Evolutionary conservation across 2,888 invertebrate species (phyloP).

Genomic region (Meta bourneti): DNA sequence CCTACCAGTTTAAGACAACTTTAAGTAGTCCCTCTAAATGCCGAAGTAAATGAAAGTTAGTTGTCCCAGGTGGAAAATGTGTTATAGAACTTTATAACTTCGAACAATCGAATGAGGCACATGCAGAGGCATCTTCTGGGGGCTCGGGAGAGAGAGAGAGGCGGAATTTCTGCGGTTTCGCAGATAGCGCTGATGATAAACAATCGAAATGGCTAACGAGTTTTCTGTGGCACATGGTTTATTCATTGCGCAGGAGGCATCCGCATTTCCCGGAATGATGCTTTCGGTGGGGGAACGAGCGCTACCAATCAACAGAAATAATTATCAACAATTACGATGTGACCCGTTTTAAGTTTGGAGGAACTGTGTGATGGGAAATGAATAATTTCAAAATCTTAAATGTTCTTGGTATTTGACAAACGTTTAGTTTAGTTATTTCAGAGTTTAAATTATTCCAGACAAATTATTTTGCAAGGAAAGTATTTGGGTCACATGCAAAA

Average conservation of each 20-base stretch:
- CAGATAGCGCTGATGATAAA: slow-evolving; percentile 26
- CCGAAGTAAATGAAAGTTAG: neutral
- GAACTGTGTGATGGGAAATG: neutral
- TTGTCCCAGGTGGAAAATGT: neutral
- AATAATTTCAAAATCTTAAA: neutral
- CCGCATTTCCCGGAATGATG: too few relatives aligned
- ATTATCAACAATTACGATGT: neutral
- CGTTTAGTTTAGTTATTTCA: neutral
- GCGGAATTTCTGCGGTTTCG: neutral
- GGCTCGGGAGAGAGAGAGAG: neutral
- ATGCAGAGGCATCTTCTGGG: neutral
- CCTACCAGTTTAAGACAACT: neutral
- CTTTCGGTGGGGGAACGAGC: neutral
- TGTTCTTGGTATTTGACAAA: neutral
- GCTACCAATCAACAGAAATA: neutral
- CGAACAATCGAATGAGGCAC: neutral
- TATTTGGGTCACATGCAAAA: too few relatives aligned
- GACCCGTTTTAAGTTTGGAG: neutral
- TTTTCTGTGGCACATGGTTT: neutral
- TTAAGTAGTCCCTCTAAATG: neutral
- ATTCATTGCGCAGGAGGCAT: neutral
- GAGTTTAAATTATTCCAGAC: neutral
- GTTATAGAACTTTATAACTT: neutral
- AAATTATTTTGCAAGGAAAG: neutral
- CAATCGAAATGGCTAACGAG: slow-evolving; percentile 29